Evolutionary conservation across 2,888 invertebrate genomes (phyloP).

Genomic region (Noctua comes): DNA sequence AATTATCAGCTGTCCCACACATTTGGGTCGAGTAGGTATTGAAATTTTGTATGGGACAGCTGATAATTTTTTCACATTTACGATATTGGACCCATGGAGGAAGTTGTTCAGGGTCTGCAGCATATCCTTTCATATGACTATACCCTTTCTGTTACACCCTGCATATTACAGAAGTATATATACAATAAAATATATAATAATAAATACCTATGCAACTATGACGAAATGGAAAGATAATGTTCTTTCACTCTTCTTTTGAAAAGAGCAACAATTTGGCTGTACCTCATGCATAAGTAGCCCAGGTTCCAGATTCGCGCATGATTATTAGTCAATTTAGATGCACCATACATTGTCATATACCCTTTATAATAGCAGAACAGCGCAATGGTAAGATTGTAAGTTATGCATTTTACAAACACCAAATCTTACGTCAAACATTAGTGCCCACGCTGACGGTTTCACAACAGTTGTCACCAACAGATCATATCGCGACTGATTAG

Average conservation of each 20-base stretch:
- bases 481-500: slow-evolving; percentile 65
- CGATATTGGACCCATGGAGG: too few species aligned
- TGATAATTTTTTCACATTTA: too few species aligned
- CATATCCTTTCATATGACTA: too few species aligned
- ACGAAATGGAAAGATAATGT: neutral
- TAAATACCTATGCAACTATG: too few species aligned
- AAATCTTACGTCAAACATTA: slow-evolving; percentile 26
- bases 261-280: too few species aligned
- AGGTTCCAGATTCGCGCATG: neutral
- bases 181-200: too few species aligned
- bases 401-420: neutral
- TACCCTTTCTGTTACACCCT: too few species aligned
- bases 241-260: neutral
- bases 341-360: neutral
- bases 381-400: neutral
- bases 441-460: slow-evolving; percentile 48
- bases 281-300: neutral
- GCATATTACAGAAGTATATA: too few species aligned
- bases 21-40: too few species aligned
- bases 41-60: too few species aligned
- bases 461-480: slow-evolving; percentile 55
- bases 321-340: neutral
- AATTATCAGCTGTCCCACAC: too few species aligned
- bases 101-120: too few species aligned
- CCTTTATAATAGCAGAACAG: neutral